Evolutionary conservation across 2,113 vertebrate species (phyloP).

Genomic region (Tetrax tetrax): DNA sequence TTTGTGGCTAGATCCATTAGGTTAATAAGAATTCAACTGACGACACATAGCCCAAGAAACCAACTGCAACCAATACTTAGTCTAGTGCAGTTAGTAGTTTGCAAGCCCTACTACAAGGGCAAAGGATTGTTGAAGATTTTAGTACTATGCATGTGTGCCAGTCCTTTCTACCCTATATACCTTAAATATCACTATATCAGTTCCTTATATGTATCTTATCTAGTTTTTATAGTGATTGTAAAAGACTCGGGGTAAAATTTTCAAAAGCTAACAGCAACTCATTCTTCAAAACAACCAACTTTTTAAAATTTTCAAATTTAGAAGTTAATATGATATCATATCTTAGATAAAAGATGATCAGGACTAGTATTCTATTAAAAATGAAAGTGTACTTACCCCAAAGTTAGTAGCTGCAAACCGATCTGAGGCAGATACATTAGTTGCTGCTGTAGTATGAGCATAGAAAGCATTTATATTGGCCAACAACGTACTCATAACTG

Average conservation of each 20-base stretch:
- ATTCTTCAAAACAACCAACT: neutral
- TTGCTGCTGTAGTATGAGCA: conserved; percentile 92
- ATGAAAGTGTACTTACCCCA: conserved; percentile 81
- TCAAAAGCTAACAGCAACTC: neutral
- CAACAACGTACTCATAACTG: conserved; percentile 95
- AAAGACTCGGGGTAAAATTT: neutral
- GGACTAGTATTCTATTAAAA: neutral
- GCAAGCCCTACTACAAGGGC: neutral
- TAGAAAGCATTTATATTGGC: conserved; percentile 99
- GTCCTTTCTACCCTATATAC: neutral
- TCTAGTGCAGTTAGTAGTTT: neutral
- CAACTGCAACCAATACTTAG: neutral
- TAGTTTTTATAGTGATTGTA: neutral
- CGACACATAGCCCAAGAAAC: neutral
- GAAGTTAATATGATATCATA: neutral
- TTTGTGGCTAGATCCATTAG: neutral
- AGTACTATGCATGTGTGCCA: neutral
- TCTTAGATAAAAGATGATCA: neutral
- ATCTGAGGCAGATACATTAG: conserved; percentile 96
- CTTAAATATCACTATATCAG: neutral
- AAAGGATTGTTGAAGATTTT: neutral
- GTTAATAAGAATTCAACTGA: neutral
- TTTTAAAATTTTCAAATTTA: neutral
- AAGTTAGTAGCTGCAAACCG: conserved; percentile 97
- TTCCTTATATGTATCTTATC: neutral